Evolutionary conservation across 2,113 vertebrate species (phyloP), one percentile per base, ranked within the genome.

Genomic region (Vombatus ursinus): DNA sequence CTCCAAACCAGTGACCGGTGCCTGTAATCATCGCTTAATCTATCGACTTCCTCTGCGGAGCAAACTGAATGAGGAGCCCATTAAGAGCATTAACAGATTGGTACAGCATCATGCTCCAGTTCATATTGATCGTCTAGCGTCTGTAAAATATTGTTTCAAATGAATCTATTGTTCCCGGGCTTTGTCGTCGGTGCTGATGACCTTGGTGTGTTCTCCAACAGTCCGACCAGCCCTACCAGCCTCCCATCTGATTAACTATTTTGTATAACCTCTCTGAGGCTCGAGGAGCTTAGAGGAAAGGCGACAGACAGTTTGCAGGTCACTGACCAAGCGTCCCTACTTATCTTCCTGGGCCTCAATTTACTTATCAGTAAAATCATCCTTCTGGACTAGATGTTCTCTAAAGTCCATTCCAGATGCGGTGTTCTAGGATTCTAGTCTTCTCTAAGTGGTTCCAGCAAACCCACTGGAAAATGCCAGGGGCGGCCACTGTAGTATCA

Each of bases 31-130:
- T 99, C 99, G 98, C 98, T 98, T 98, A 98, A 97, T 97, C 96
- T 99, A 99, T 99, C 98, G 99, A 99, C 99, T 98, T 44, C 98
- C 98, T 96, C 98, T 93, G 98, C 98, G 98, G 98, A 95, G 98
- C 99, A 98, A 99, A 98, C 99, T 98, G 99, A 99, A 98, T 98
- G 98, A 98, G 98, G 98, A 98, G 98, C 98, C 99, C 99, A 99
- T 99, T 99, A 99, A 96, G 99, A 98, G 99, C 99, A 99, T 99
- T 98, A 99, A 99, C 99, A 99, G 99, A 99, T 99, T 99, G 98
- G 97, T 98, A 98, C 99, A 98, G 98, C 99, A 98, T 99, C 99
- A 99, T 99, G 99, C 99, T 98, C 98, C 99, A 98, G 99, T 98
- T 98, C 98, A 54, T 99, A 99, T 99, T 98, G 99, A 99, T 99